Conservation (phyloP, 2,888 invertebrate species). For the Aspidiotus destructor region DNA sequence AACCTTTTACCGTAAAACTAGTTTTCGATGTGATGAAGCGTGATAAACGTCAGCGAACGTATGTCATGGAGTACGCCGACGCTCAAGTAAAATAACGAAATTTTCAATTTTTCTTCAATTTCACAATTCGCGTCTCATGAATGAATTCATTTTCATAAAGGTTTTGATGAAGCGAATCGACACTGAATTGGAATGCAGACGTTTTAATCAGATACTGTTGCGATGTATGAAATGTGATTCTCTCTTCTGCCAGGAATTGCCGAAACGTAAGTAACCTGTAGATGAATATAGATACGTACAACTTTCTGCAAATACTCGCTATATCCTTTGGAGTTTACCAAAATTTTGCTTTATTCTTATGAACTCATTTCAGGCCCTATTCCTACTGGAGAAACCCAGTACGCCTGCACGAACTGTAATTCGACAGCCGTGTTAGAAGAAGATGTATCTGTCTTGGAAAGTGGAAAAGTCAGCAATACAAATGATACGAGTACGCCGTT, state of each 20-base stretch:
- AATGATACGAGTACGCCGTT: slow-evolving; percentile 31
- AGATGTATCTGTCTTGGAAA: slow-evolving; percentile 42
- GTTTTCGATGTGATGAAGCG: slow-evolving; percentile 54
- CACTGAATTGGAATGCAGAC: slow-evolving; percentile 31
- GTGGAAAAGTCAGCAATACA: slow-evolving; percentile 30
- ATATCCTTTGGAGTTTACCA: background rate
- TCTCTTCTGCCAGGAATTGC: slow-evolving; percentile 49
- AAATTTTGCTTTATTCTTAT: background rate
- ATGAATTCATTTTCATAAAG: background rate
- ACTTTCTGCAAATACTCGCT: too few species aligned
- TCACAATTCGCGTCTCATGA: background rate
- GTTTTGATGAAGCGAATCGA: slow-evolving; percentile 10
- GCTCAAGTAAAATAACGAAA: slow-evolving; percentile 45
- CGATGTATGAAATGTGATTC: slow-evolving; percentile 55
- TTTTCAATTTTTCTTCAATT: background rate
- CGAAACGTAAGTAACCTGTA: slow-evolving; percentile 9
- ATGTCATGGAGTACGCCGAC: slow-evolving; percentile 48
- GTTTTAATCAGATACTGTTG: slow-evolving; percentile 46
- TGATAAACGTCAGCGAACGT: slow-evolving; percentile 50
- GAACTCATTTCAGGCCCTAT: background rate
- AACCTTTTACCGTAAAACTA: slow-evolving; percentile 44
- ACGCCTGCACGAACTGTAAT: slow-evolving; percentile 50
- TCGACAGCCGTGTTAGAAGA: slow-evolving; percentile 51
- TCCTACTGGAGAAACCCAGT: background rate
- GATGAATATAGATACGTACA: too few species aligned